A percentile compares a stretch with the other conserved stretches of the same genome.
These are phyloP conservation scores for Euzophera pinguis DNA, from an alignment of 2,888 invertebrate genomes.

Conservation along the genomic window DNA sequence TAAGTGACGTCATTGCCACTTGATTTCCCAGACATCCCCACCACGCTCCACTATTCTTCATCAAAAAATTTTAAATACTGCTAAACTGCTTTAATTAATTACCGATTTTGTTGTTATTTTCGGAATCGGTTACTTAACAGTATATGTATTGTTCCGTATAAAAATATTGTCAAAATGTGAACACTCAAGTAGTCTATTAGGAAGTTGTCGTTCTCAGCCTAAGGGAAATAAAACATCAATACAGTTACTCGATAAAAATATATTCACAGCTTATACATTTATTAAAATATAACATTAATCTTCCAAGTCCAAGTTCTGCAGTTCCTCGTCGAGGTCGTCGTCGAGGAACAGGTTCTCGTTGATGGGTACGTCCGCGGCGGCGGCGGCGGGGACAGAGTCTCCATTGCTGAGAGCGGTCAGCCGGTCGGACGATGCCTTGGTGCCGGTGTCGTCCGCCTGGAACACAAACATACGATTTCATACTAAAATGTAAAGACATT, in stretches of 20 bases:
- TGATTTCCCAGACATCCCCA: too few relatives aligned
- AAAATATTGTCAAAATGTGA: too few relatives aligned
- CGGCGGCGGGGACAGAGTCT: constrained; percentile 28
- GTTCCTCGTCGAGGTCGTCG: constrained; percentile 91
- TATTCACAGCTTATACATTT: constrained; percentile 6
- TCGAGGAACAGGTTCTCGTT: constrained; percentile 96
- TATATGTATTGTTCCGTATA: too few relatives aligned
- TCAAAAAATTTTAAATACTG: too few relatives aligned
- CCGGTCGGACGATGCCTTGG: constrained; percentile 84
- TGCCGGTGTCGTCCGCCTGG: constrained; percentile 86
- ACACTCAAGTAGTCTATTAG: too few relatives aligned
- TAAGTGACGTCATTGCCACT: too few relatives aligned
- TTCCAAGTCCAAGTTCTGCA: constrained; percentile 88
- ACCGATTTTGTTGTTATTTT: too few relatives aligned
- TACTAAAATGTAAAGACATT: too few relatives aligned
- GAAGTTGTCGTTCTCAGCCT: background rate
- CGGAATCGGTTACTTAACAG: too few relatives aligned
- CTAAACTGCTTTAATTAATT: too few relatives aligned
- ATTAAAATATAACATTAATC: constrained; percentile 52
- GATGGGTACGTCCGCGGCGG: constrained; percentile 85
- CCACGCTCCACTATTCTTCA: too few relatives aligned
- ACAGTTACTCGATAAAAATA: background rate
- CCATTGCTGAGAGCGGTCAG: constrained; percentile 66
- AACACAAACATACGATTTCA: too few relatives aligned
- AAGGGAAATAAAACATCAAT: background rate